phyloP scores from a whole-genome alignment of 2,888 invertebrate genomes.

The Emesis furor region DNA sequence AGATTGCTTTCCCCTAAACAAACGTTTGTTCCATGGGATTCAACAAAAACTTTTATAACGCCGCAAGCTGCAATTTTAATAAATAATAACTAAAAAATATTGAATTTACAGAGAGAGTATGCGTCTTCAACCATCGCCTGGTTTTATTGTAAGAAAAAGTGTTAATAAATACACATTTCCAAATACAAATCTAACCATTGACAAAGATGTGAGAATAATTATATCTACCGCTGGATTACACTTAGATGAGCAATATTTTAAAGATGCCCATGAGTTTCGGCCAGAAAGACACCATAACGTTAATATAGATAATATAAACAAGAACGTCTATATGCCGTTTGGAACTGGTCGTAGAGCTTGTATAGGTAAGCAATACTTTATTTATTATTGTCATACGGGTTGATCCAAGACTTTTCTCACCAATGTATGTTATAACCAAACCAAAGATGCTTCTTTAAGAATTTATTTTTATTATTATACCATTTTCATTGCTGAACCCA shows the following conservation, averaged over 20 bases:
- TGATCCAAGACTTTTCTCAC: too few relatives aligned
- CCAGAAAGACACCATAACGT: conserved; percentile 74
- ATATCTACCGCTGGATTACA: conserved; percentile 64
- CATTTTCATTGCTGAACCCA: too few relatives aligned
- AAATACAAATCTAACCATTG: conserved; percentile 65
- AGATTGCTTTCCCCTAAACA: too few relatives aligned
- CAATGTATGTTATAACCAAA: too few relatives aligned
- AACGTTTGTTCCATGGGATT: too few relatives aligned
- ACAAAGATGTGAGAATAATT: conserved; percentile 60
- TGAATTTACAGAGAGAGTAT: conserved; percentile 78
- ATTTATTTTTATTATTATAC: too few relatives aligned
- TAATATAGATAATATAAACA: conserved; percentile 61
- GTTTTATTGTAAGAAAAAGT: conserved; percentile 64
- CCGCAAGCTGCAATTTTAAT: too few relatives aligned
- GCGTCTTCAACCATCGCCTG: conserved; percentile 68
- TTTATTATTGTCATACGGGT: not conserved
- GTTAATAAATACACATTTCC: conserved; percentile 67
- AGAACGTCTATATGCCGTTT: conserved; percentile 67
- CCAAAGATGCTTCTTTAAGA: too few relatives aligned
- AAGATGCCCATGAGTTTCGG: conserved; percentile 71
- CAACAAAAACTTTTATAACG: too few relatives aligned
- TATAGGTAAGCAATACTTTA: conserved; percentile 52
- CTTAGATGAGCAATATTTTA: conserved; percentile 70
- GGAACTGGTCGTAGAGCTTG: conserved; percentile 73
- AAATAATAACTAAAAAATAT: too few relatives aligned